phyloP scores from a whole-genome alignment of 2,113 vertebrate species.

The Antennarius striatus region DNA sequence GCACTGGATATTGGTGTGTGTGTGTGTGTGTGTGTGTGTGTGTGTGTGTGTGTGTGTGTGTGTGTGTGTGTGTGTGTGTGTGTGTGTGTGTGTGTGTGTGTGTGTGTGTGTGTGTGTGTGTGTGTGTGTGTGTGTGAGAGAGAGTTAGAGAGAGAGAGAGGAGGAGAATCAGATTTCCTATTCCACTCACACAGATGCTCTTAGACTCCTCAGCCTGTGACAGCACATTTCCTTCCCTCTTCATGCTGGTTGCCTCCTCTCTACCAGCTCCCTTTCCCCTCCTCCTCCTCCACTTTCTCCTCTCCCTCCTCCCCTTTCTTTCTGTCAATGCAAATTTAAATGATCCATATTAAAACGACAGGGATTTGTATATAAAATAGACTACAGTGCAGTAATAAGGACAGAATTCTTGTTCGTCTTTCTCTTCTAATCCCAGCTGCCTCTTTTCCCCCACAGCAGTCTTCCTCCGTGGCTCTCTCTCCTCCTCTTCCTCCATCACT shows the following conservation, averaged over 20 bases:
- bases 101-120: background rate
- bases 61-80: slow-evolving; percentile 12
- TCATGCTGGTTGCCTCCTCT: slow-evolving; percentile 64
- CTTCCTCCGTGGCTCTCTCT: slow-evolving; percentile 1
- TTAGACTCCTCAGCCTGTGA: slow-evolving; percentile 63
- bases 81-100: slow-evolving; percentile 22
- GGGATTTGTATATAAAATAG: slow-evolving; percentile 32
- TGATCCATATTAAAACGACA: slow-evolving; percentile 28
- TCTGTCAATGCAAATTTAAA: slow-evolving; percentile 39
- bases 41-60: slow-evolving; percentile 1
- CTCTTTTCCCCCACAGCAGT: slow-evolving; percentile 1
- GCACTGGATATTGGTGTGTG: background rate
- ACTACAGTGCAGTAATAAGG: slow-evolving; percentile 6
- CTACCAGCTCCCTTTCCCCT: slow-evolving; percentile 15
- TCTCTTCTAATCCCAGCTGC: slow-evolving; percentile 20
- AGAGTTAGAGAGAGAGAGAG: slow-evolving; percentile 11
- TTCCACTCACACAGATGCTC: slow-evolving; percentile 65
- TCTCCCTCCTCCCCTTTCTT: background rate
- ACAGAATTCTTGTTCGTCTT: slow-evolving; percentile 4
- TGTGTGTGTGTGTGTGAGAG: slow-evolving; percentile 25
- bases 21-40: slow-evolving; percentile 11
- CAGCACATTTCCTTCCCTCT: slow-evolving; percentile 66
- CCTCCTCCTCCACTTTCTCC: background rate
- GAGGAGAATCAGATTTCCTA: slow-evolving; percentile 55
- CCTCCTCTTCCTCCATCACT: slow-evolving; percentile 12